A percentile compares a stretch with the other conserved stretches of the same genome.
Conservation (phyloP, 2,113 vertebrate species). For the Phalacrocorax brasilianus region DNA sequence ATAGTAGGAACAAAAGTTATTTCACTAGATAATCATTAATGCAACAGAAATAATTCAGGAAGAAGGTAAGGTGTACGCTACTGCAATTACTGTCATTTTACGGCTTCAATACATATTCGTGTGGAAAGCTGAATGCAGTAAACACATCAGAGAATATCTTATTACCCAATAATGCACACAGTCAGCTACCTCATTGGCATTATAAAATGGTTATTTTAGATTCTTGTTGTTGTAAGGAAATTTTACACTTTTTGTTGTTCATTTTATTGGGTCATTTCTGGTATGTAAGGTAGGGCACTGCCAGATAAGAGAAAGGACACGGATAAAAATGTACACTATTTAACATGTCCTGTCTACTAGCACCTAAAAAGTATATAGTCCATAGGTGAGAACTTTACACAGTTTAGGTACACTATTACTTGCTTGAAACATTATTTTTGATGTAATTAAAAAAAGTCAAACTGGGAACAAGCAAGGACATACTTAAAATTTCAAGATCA, state of each 20-base stretch:
- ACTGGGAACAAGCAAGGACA: not conserved
- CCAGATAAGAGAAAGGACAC: slow-evolving; percentile 14
- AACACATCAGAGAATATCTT: slow-evolving; percentile 32
- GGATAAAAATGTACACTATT: not conserved
- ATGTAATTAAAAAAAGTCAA: not conserved
- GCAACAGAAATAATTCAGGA: slow-evolving; percentile 28
- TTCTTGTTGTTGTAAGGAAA: slow-evolving; percentile 42
- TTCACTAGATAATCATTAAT: slow-evolving; percentile 11
- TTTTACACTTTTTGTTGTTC: slow-evolving; percentile 27
- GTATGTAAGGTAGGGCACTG: not conserved
- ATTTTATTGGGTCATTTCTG: slow-evolving; percentile 54
- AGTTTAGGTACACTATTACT: not conserved
- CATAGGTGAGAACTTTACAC: not conserved
- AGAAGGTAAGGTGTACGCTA: not conserved
- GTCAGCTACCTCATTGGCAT: slow-evolving; percentile 21
- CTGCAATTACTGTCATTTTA: slow-evolving; percentile 27
- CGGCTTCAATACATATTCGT: slow-evolving; percentile 19
- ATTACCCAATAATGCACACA: slow-evolving; percentile 21
- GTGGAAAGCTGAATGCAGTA: slow-evolving; percentile 27
- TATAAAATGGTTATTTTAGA: slow-evolving; percentile 50
- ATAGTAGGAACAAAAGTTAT: not conserved
- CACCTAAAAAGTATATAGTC: not conserved
- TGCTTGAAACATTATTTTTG: not conserved
- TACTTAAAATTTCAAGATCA: not conserved
- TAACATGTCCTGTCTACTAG: not conserved